These are phyloP conservation scores for Psophia crepitans DNA, from an alignment of 2,113 vertebrate genomes.

Conservation along the genomic window DNA sequence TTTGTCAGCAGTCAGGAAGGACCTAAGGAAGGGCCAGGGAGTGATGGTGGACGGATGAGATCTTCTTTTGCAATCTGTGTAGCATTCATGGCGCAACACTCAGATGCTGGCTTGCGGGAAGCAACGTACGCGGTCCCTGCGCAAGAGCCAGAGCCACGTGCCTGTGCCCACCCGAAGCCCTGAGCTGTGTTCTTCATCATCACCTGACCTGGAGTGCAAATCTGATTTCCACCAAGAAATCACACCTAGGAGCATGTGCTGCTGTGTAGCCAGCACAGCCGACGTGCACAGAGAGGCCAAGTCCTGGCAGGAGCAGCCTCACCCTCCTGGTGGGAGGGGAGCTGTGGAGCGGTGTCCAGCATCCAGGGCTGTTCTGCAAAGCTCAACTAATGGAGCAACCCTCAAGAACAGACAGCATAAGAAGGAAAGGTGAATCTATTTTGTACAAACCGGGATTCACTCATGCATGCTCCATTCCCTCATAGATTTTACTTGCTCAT, in stretches of 20 bases:
- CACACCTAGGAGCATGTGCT: background rate
- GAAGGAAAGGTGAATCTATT: background rate
- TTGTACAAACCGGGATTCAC: background rate
- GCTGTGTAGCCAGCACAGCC: fast-evolving
- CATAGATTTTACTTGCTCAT: fast-evolving
- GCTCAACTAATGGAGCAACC: background rate
- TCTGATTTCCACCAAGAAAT: background rate
- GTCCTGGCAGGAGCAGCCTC: background rate
- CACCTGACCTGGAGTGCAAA: background rate
- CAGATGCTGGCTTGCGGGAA: background rate
- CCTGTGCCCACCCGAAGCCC: background rate
- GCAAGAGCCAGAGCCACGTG: fast-evolving
- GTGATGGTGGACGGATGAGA: background rate
- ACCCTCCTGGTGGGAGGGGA: background rate
- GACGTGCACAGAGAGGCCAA: fast-evolving
- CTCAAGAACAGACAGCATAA: background rate
- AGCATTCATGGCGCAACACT: background rate
- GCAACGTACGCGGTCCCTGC: background rate
- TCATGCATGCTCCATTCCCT: background rate
- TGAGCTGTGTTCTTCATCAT: fast-evolving
- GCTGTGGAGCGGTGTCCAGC: fast-evolving
- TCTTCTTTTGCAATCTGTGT: fast-evolving
- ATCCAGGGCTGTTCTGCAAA: background rate
- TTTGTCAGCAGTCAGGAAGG: background rate
- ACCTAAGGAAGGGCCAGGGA: background rate